These are phyloP conservation scores for Cerceris ruficornis DNA, from an alignment of 2,888 invertebrate genomes.

Conservation along the genomic window DNA sequence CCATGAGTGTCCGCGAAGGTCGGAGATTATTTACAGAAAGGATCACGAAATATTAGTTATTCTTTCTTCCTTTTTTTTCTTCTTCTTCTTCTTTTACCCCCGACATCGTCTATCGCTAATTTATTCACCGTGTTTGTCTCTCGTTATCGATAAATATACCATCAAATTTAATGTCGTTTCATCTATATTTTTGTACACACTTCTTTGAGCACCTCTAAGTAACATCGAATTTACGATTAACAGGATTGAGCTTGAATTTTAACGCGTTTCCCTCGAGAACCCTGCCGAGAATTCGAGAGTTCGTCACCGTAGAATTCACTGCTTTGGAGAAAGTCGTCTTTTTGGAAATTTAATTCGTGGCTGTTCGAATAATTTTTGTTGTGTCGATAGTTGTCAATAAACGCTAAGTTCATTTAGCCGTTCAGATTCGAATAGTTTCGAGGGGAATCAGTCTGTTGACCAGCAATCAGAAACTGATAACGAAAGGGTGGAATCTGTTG, in stretches of 20 bases:
- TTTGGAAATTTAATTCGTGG: no score
- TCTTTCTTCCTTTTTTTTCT: no score
- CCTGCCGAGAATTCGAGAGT: constrained; percentile 17
- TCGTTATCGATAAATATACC: constrained; percentile 68
- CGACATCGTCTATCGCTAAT: constrained; percentile 41
- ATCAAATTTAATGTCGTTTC: constrained; percentile 65
- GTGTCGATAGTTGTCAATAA: no score
- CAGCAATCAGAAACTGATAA: no score
- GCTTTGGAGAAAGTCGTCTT: no score
- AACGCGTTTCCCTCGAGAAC: constrained; percentile 21
- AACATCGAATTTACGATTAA: constrained; percentile 68
- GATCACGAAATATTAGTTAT: constrained; percentile 16
- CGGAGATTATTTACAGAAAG: constrained; percentile 27
- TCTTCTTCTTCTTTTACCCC: constrained; percentile 14
- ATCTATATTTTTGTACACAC: constrained; percentile 72
- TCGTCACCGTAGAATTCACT: neutral
- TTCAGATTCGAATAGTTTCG: no score
- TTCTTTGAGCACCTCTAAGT: constrained; percentile 74
- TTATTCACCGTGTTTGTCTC: constrained; percentile 29
- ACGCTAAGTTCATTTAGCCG: no score
- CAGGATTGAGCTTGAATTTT: constrained; percentile 63
- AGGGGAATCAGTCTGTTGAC: no score
- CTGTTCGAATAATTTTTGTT: no score
- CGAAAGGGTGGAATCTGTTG: no score
- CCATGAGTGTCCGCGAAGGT: neutral